Evolutionary conservation across 2,888 invertebrate species (phyloP), one percentile per base, ranked within the genome.

Genomic region (Synergus gifuensis): DNA sequence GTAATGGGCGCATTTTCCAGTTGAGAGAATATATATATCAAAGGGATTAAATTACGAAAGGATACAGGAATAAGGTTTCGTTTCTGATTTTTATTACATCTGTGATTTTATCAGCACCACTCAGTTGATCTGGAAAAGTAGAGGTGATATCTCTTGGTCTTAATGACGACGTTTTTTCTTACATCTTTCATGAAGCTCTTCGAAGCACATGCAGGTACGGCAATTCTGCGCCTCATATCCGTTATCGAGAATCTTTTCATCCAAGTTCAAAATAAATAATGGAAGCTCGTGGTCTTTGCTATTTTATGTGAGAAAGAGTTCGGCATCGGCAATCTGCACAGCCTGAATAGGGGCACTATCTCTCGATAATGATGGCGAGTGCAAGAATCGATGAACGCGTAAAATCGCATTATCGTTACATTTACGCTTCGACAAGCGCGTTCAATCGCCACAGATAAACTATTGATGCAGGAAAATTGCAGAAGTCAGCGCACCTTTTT

Each of bases 371-470:
- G 86, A 88, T 82, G 87, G 86, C 87, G 85, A 85, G 87, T 86
- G 88, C 87, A 88, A 86, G 88, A 90, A 90, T 89, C 88, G 90
- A 89, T 88, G 89, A 87, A 83, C 83, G 86, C 84, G 84, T 84
- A 85, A 84, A 87, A 86, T 87, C 85, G 86, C 88, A 90, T 90
- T 91, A 91, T 91, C 91, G 90, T 91, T 89, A 90, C 88, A 90
- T 90, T 92, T 87, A 90, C 91, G 91, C 90, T 90, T 86, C 90
- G 89, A 86, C 89, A 88, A 87, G 85, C 88, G 85, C 85, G 88
- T 87, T 89, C 86, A 90, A 90, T 90, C 88, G 89, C 87, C 87
- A 87, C 87, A 89, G 90, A 88, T 90, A 89, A 91, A 88, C 88
- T 86, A 85, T 86, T 82, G 85, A 76, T 80, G 76, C 78, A 46